Base-by-base conservation (phyloP, 2,888 invertebrate genomes). In the Drosophila testacea region DNA sequence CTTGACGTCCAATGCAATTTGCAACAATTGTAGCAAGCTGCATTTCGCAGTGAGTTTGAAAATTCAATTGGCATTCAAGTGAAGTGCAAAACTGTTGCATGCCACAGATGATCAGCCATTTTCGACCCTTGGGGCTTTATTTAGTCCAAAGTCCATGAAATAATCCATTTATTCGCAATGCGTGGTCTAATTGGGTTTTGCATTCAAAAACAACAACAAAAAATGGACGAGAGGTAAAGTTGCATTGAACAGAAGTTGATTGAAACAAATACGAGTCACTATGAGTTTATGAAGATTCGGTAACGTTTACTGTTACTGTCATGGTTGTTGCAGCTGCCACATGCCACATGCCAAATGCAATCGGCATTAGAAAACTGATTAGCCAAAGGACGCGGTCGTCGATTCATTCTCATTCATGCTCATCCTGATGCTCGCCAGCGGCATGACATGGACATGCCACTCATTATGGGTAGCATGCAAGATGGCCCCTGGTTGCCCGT, bases 401-500 rank as follows among this genome's bases (percentile, higher is more conserved):
- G 10, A 44, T 56, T 44, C 42, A 56, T 34, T 55, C 27, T 27
- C 34, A 10, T 34, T 27, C 34, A 10, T 34, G 27, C 34, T 30
- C 32, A 16, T 11, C 11, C 30, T 11, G 22, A 22, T 50, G 50
- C 30, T 30, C 30, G 32, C 32, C 27, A 9, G 7, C n/a, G 50
- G 44, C 30, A 11, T 36, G 60, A 59, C 22, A 41, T 32, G 48
- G 10, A 61, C 61, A 62, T 51, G 39, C 6, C 61, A 34, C 32
- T 60, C 57, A 41, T 73, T 66, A 42, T 30, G 47, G 52, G 44
- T 41, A 39, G 73, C 57, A 54, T 71, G 68, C 68, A 41, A 48
- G 42, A 28, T 51, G 38, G 39, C 27, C 39, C 10, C 47, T 46
- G 38, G 52, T 34, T 44, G 51, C 32, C 16, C n/a, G 9, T 27